These are phyloP conservation scores for Lepidostoma basale DNA, from an alignment of 1,140 invertebrate genomes.

Conservation along the genomic window DNA sequence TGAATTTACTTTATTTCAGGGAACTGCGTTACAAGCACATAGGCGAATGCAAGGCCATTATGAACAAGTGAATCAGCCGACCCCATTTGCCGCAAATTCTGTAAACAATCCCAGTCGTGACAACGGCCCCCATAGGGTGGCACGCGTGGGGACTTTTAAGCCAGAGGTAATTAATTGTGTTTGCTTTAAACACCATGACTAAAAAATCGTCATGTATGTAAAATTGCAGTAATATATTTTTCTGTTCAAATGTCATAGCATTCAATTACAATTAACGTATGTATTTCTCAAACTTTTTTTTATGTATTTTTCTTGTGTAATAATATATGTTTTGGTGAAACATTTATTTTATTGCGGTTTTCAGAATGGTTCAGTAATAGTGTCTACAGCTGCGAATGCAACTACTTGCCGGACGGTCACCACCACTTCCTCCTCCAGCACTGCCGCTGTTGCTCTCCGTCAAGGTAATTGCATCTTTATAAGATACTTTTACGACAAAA, in stretches of 20 bases:
- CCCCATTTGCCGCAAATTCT: constrained; percentile 30
- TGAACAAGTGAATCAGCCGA: constrained; percentile 25
- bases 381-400: no score
- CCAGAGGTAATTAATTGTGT: constrained; percentile 6
- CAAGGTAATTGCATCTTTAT: not conserved
- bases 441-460: no score
- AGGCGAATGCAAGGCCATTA: constrained; percentile 40
- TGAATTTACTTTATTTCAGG: constrained; percentile 27
- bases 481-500: not conserved
- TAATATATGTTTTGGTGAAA: no score
- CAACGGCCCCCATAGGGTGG: constrained; percentile 27
- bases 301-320: no score
- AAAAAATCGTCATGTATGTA: not conserved
- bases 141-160: constrained; percentile 23
- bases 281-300: no score
- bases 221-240: not conserved
- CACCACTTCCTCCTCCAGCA: no score
- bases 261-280: not conserved
- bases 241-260: not conserved
- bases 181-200: not conserved
- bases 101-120: constrained; percentile 36
- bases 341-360: no score
- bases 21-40: constrained; percentile 42
- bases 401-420: no score
- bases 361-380: no score